phyloP scores from a whole-genome alignment of 2,113 vertebrate genomes.

The Megalops atlanticus region DNA sequence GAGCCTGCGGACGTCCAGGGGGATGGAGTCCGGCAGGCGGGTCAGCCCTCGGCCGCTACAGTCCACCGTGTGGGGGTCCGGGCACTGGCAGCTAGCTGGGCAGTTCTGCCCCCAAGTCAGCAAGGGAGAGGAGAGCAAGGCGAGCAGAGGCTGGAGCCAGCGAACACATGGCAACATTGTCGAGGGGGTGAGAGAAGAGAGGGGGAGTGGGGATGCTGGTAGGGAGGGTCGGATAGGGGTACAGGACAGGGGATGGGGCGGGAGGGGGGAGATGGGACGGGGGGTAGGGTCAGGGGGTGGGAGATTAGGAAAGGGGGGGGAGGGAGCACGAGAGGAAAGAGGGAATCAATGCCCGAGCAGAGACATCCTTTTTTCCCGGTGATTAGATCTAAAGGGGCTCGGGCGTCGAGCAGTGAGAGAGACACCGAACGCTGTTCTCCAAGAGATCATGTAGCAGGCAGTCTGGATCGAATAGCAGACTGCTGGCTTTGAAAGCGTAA shows the following conservation, averaged over 20 bases:
- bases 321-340: constrained; percentile 47
- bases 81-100: constrained; percentile 83
- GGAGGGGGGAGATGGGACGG: constrained; percentile 35
- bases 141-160: constrained; percentile 65
- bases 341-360: constrained; percentile 67
- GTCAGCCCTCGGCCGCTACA: constrained; percentile 85
- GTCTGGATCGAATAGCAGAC: constrained; percentile 75
- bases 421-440: constrained; percentile 58
- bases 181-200: constrained; percentile 45
- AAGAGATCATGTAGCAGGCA: constrained; percentile 77
- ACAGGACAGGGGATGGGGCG: constrained; percentile 23
- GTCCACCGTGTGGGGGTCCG: constrained; percentile 88
- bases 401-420: constrained; percentile 59
- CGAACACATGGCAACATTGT: constrained; percentile 72
- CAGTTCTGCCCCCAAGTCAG: constrained; percentile 69
- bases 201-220: constrained; percentile 41
- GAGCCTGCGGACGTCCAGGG: constrained; percentile 90
- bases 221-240: constrained; percentile 31
- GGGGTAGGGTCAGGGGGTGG: constrained; percentile 31
- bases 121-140: constrained; percentile 65
- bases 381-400: constrained; percentile 45
- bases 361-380: constrained; percentile 49
- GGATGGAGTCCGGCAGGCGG: constrained; percentile 85
- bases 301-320: constrained; percentile 38
- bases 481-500: constrained; percentile 60